These are phyloP conservation scores for Siniperca undulata DNA, from an alignment of 2,797 vertebrate genomes.

Conservation along the genomic window DNA sequence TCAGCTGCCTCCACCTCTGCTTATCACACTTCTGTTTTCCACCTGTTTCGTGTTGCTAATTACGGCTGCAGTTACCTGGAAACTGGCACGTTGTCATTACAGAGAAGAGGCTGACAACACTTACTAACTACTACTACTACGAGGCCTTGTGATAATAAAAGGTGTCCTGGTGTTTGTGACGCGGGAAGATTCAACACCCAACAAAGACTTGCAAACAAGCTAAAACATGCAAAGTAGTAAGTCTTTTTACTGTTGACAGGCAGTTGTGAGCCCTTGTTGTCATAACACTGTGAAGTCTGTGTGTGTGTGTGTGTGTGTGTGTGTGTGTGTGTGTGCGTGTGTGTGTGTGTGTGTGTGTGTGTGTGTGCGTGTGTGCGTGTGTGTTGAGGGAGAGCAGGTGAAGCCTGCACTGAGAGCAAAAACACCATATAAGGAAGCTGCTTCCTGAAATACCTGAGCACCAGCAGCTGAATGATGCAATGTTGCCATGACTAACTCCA, in stretches of 20 bases:
- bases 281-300: constrained; percentile 41
- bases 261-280: constrained; percentile 48
- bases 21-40: constrained; percentile 12
- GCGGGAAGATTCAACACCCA: constrained; percentile 13
- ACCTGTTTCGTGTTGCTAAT: neutral
- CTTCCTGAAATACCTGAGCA: constrained; percentile 68
- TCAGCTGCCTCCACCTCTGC: neutral
- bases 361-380: constrained; percentile 22
- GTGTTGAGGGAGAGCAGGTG: constrained; percentile 34
- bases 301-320: constrained; percentile 10
- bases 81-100: neutral
- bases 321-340: neutral
- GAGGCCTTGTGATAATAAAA: neutral
- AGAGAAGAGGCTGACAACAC: neutral
- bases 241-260: constrained; percentile 41
- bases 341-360: constrained; percentile 13
- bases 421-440: constrained; percentile 49
- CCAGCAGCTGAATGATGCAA: constrained; percentile 73
- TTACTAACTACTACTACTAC: neutral
- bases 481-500: constrained; percentile 26
- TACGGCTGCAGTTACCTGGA: neutral
- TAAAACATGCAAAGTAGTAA: constrained; percentile 1
- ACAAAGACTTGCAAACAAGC: constrained; percentile 35
- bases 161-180: neutral
- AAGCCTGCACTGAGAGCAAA: neutral